Conservation (phyloP, 2,888 invertebrate genomes). For the Chymomyza caudatula region DNA sequence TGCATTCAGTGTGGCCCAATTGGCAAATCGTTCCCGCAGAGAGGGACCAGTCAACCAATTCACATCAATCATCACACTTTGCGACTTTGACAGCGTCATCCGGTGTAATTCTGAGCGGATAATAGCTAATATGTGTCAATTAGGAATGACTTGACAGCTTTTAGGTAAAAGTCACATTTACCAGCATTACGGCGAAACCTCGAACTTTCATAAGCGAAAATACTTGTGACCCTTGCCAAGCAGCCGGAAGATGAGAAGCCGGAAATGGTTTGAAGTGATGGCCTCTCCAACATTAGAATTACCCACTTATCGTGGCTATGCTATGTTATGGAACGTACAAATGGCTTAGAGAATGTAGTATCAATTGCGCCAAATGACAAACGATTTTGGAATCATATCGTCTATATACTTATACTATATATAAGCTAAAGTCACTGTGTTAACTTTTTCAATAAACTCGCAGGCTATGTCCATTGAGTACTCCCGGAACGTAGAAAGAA, state of each 20-base stretch:
- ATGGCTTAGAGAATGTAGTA: no score
- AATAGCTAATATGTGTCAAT: conserved; percentile 55
- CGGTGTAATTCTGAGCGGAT: not conserved
- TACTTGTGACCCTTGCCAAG: not conserved
- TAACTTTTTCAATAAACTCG: no score
- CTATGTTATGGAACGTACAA: not conserved
- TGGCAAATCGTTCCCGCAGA: no score
- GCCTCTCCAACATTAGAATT: not conserved
- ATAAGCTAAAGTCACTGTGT: no score
- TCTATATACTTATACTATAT: no score
- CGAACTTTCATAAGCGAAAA: conserved; percentile 20
- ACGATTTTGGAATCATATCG: conserved; percentile 62
- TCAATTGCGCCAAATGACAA: conserved; percentile 59
- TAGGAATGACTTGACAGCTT: conserved; percentile 66
- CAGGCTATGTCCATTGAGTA: no score
- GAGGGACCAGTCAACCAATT: conserved; percentile 17
- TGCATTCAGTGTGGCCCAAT: not conserved
- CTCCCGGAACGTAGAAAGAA: no score
- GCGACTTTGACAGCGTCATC: conserved; percentile 44
- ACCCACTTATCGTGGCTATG: not conserved
- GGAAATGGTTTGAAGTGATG: not conserved
- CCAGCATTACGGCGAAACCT: not conserved
- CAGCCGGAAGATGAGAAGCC: not conserved
- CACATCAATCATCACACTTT: conserved; percentile 63
- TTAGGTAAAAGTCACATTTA: conserved; percentile 46